Conservation (phyloP, 2,888 invertebrate genomes). For the Drosophila putrida region DNA sequence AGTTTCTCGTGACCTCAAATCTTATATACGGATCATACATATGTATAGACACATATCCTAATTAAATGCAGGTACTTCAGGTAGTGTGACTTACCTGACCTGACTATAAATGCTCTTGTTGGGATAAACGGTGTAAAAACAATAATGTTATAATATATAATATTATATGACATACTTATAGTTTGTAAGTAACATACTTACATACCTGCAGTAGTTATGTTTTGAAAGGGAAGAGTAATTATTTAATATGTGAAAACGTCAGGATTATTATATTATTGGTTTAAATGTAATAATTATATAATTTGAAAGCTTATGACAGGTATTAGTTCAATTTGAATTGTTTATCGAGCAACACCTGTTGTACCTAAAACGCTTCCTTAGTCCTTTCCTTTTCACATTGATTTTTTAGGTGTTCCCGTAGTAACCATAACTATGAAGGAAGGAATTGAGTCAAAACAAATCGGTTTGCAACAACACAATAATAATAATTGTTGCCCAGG, state of each 20-base stretch:
- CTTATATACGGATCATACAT: neutral
- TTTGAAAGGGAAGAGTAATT: too few relatives aligned
- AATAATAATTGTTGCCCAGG: slow-evolving; percentile 18
- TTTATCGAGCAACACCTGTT: slow-evolving; percentile 58
- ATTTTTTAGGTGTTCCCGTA: slow-evolving; percentile 1
- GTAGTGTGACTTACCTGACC: slow-evolving; percentile 15
- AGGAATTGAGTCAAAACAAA: slow-evolving; percentile 65
- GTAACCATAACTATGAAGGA: slow-evolving; percentile 68
- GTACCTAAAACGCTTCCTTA: slow-evolving; percentile 9
- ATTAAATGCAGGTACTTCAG: slow-evolving; percentile 20
- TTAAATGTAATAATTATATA: too few relatives aligned
- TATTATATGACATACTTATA: too few relatives aligned
- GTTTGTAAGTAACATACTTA: too few relatives aligned
- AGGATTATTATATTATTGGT: too few relatives aligned
- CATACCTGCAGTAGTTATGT: neutral
- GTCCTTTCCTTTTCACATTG: neutral
- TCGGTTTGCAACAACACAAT: slow-evolving; percentile 1
- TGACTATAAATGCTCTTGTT: slow-evolving; percentile 4
- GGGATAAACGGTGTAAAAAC: neutral
- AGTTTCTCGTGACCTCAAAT: slow-evolving; percentile 32
- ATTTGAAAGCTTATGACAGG: too few relatives aligned
- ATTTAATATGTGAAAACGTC: too few relatives aligned
- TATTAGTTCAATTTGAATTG: too few relatives aligned
- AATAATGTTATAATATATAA: neutral
- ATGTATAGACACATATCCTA: neutral